Evolutionary conservation across 2,888 invertebrate genomes (phyloP), one percentile per base, ranked within the genome.

Genomic region (Ormia ochracea): DNA sequence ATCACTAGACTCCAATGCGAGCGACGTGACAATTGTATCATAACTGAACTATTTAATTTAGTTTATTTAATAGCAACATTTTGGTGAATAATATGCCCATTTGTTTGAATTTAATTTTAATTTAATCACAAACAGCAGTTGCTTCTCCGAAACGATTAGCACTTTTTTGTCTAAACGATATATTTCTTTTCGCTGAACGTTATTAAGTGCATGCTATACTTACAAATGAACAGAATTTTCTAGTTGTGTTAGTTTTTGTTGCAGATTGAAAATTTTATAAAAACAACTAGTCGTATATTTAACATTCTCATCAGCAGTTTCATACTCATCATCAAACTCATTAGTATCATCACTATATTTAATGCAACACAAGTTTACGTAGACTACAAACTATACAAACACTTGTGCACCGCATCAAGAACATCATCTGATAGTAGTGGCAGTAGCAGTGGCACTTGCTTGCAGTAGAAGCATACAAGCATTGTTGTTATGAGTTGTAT

Each of bases 331-430:
- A 65, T 54, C 58, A 66, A 73, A 73, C 73, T 75, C 70, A 75
- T 75, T 75, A 79, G 48, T 61, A 72, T 36, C 65, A 74, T 70
- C 73, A 54, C 68, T 73, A 61, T 73, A 66, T 61, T 54, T 65
- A 50, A 54, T 45, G 52, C 54, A 19, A 12, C 14, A 56, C 43
- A 31, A 28, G 31, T 69, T 38, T 54, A 54, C 43, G 31, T 28
- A 41, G 19, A 50, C n/a, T 54, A 43, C 36, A 48, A 28, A 59
- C 28, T 56, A 48, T 26, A 28, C 48, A 48, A 45, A 69, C 38
- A 43, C 19, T 66, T 50, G 26, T 12, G 26, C 23, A 19, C 31
- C 58, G 10, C 59, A 68, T 68, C 14, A 41, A 43, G 21, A 28
- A 66, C 41, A 68, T 56, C 68, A 59, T 50, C 28, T 48, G 26